Conservation (phyloP, 2,113 vertebrate genomes). For the Cyanistes caeruleus region DNA sequence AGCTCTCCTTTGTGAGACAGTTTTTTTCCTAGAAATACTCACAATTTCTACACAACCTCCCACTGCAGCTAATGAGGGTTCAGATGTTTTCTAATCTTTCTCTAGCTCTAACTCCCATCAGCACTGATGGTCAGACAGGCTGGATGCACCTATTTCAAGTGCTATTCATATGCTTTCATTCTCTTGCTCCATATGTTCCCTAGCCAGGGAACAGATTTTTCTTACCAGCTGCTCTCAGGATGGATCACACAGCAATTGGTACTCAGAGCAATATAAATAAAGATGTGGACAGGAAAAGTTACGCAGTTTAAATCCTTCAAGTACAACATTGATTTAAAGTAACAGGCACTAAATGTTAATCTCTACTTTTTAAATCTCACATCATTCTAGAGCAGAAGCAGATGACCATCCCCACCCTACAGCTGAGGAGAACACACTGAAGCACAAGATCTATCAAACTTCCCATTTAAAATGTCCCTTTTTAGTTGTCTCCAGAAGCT, state of each 20-base stretch:
- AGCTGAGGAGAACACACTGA: neutral
- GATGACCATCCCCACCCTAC: neutral
- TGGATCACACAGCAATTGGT: neutral
- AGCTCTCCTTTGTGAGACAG: neutral
- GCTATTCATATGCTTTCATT: neutral
- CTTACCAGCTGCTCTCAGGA: neutral
- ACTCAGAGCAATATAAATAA: neutral
- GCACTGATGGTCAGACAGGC: neutral
- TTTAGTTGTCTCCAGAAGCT: neutral
- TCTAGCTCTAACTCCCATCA: neutral
- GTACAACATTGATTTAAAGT: neutral
- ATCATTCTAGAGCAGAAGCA: neutral
- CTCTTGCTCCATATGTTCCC: neutral
- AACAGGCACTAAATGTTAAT: neutral
- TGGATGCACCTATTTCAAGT: neutral
- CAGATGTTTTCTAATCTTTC: neutral
- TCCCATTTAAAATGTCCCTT: neutral
- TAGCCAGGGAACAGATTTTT: neutral
- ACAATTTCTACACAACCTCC: neutral
- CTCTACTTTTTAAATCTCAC: neutral
- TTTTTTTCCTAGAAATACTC: conserved; percentile 4
- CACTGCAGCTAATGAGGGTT: neutral
- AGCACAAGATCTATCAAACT: neutral
- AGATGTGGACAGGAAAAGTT: neutral
- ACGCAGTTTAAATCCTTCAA: neutral